phyloP scores from a whole-genome alignment of 1,140 invertebrate species.

The Daktulosphaira vitifoliae region DNA sequence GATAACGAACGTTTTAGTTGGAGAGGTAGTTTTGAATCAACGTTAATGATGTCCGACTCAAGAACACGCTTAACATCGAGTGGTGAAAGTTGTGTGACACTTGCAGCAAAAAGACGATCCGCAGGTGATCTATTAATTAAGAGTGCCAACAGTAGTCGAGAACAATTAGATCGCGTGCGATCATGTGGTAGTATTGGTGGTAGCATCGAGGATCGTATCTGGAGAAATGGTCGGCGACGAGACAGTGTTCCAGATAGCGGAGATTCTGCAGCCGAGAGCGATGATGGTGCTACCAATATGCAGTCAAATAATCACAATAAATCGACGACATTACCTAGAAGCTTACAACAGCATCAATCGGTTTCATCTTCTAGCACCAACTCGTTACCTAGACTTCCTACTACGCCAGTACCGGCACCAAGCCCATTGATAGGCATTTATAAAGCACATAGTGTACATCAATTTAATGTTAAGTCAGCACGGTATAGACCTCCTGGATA shows the following conservation, averaged over 20 bases:
- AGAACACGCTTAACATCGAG: conserved; percentile 56
- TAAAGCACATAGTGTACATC: conserved; percentile 58
- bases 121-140: conserved; percentile 69
- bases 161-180: conserved; percentile 62
- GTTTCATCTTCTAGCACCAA: conserved; percentile 53
- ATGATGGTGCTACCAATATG: conserved; percentile 45
- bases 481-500: conserved; percentile 76
- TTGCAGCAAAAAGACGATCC: conserved; percentile 63
- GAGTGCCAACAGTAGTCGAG: conserved; percentile 58
- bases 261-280: conserved; percentile 50
- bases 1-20: conserved; percentile 81
- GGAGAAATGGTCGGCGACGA: conserved; percentile 48
- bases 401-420: conserved; percentile 43
- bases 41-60: conserved; percentile 69
- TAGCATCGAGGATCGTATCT: conserved; percentile 51
- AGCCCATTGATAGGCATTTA: conserved; percentile 46
- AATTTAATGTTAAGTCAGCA: conserved; percentile 68
- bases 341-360: conserved; percentile 48
- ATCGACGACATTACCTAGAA: conserved; percentile 55
- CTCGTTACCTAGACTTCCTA: conserved; percentile 58
- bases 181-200: conserved; percentile 73
- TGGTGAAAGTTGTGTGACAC: conserved; percentile 56
- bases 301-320: conserved; percentile 35
- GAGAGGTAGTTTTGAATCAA: conserved; percentile 82
- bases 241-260: conserved; percentile 62